Percentiles rank a stretch among this genome's conserved stretches.
These are phyloP conservation scores for Diabrotica balteata DNA, from an alignment of 2,888 invertebrate genomes.

Conservation along the genomic window DNA sequence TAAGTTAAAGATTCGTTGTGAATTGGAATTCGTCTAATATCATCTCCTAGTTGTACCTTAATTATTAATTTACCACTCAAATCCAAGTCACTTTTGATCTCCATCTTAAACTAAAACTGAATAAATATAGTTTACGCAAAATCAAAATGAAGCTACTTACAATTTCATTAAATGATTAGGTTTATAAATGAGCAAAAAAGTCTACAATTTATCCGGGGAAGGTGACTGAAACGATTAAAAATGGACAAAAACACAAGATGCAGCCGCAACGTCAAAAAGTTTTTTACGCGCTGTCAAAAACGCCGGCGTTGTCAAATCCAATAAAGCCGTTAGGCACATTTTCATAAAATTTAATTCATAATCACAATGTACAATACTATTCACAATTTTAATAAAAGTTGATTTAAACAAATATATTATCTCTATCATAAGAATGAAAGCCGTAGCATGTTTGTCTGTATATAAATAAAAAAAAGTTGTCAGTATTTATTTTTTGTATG, in stretches of 20 bases:
- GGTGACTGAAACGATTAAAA: slow-evolving; percentile 43
- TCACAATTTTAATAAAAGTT: no score
- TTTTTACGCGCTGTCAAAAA: slow-evolving; percentile 41
- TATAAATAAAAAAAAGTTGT: no score
- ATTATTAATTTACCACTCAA: slow-evolving; percentile 64
- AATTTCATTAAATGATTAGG: slow-evolving; percentile 39
- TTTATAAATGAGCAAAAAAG: slow-evolving; percentile 36
- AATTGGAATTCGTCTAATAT: slow-evolving; percentile 72
- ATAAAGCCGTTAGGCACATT: slow-evolving; percentile 8
- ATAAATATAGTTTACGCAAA: slow-evolving; percentile 11
- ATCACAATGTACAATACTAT: neutral
- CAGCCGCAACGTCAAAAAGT: slow-evolving; percentile 34
- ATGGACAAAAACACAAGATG: slow-evolving; percentile 43
- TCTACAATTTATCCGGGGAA: slow-evolving; percentile 37
- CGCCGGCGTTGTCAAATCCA: slow-evolving; percentile 24
- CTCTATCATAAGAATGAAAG: no score
- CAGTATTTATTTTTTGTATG: neutral
- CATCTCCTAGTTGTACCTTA: slow-evolving; percentile 69
- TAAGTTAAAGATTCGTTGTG: slow-evolving; percentile 78
- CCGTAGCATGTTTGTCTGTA: no score
- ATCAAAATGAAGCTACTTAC: slow-evolving; percentile 35
- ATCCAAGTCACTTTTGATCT: slow-evolving; percentile 59
- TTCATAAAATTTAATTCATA: neutral
- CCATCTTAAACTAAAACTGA: slow-evolving; percentile 50
- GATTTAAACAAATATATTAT: no score